Evolutionary conservation across 53 echinoderm and acorn worm genomes (phyloP), one percentile per base, ranked within the genome.

Genomic region (Pentamera pediparva): DNA sequence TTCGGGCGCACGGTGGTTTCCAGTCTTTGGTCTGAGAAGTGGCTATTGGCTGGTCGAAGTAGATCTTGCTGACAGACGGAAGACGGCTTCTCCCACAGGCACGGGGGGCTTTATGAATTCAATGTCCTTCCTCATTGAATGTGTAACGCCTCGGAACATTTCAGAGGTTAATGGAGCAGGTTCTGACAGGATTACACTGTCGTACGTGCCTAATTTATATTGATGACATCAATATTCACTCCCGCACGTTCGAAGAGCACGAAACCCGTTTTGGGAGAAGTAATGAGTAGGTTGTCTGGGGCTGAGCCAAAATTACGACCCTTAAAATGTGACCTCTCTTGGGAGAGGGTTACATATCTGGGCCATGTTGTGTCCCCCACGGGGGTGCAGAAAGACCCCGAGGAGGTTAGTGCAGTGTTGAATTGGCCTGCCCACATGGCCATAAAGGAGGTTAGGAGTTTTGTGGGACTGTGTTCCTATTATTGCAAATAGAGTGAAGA

Each of bases 11-110:
- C 39, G 43, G 37, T 82, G 64, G 63, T 82, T 82, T 36, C 62
- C 82, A 11, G 65, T 75, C 36, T 35, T 82, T 22, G 82, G 76
- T 36, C 54, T 82, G 3, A 47, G 19, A 41, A 59, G 59, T 47
- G 74, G 74, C 35, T 74, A 81, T 28, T 81, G 74, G 81, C 81
- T 74, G 73, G 73, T 81, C 2, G 82, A 75, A 37, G 19, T 82
- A 53, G 75, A 62, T 21, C 40, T 13, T 2, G 39, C 36, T 5
- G 74, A 56, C 32, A 56, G 60, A 50, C 38, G 36, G 10, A 81
- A 81, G 37, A 60, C 75, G 3, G 72, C 72, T 3, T 81, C n/a
- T 81, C 59, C 59, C 3, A 43, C 19, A 25, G 52, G 55, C 15
- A 36, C 62, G 76, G 83, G 4, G n/a, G n/a, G n/a, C 22, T 76